Percentiles rank a stretch among this genome's conserved stretches.
Evolutionary conservation across 2,113 vertebrate genomes (phyloP).

Genomic region (Chaetodon auriga): DNA sequence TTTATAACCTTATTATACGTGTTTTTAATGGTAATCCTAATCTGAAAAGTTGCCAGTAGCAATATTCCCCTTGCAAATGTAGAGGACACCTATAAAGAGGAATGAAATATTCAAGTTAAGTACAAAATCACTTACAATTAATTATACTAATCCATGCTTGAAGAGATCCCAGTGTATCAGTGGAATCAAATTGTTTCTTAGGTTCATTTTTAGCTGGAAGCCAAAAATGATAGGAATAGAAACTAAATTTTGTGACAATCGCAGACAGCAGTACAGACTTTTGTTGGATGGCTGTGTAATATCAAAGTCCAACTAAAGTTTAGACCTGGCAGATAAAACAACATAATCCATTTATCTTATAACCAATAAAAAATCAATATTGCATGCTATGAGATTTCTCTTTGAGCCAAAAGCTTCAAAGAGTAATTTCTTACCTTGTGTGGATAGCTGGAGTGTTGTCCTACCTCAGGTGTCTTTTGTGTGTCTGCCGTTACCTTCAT

Average conservation of each 20-base stretch:
- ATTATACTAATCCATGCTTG: not conserved
- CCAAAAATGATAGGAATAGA: not conserved
- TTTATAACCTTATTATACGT: not conserved
- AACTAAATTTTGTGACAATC: not conserved
- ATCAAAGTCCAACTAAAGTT: not conserved
- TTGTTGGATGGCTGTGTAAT: not conserved
- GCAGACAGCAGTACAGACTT: not conserved
- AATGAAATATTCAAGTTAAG: no score
- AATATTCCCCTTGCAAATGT: no score
- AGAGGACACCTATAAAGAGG: no score
- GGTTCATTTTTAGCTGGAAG: not conserved
- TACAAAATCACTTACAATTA: no score
- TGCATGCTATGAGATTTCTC: not conserved
- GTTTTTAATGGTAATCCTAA: no score
- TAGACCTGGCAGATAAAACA: not conserved
- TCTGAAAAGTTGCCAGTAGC: no score
- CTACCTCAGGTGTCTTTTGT: not conserved
- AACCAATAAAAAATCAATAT: not conserved
- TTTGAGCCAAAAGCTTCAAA: not conserved
- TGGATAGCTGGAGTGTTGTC: not conserved
- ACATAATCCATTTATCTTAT: not conserved
- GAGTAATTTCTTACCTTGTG: constrained; percentile 51
- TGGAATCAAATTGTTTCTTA: not conserved
- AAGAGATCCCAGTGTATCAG: not conserved
- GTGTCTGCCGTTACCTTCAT: constrained; percentile 38